Evolutionary conservation across 2,797 vertebrate species (phyloP), one percentile per base, ranked within the genome.

Genomic region (Alca torda): DNA sequence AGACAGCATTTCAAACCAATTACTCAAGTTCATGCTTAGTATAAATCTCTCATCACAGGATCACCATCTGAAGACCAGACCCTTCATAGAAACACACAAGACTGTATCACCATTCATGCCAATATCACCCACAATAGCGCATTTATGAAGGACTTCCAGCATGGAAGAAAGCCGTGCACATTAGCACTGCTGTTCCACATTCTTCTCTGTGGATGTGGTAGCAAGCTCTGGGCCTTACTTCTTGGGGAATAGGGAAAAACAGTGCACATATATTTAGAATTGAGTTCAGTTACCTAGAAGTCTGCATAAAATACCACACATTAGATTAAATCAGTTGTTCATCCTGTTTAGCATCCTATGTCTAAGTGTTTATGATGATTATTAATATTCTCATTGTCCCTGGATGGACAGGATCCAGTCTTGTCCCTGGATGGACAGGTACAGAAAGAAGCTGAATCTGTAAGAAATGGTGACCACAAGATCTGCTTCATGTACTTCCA

Each of bases 1-100:
- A 95, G 89, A 64, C 76, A 95, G 65, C 90, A 77, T 94, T 96
- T 96, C 86, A 94, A 97, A 87, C 65, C 77, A 81, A 90, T 95
- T 96, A 94, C 76, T 96, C 41, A 35, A 85, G 53, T 64, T 87
- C 25, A 41, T 9, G 25, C 54, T 25, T 33, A 80, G 57, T 85
- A 65, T 77, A 86, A 94, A 77, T 73, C 61, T 75, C 65, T 93
- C 78, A 84, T 89, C 92, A 48, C 45, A 93, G 73, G 54, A 74
- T 77, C 84, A 85, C 12, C 6, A 65, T 82, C 88, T 87, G 85
- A 91, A 88, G 43, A 68, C 48, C 94, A 95, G 82, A 79, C 81
- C 16, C 70, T 87, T 41, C 43, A 64, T 48, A 74, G 61, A 93
- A 75, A 64, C 63, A 74, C 67, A 79, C 53, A 67, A n/a, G 23